Evolutionary conservation across 92 coral and sea anemone genomes (phyloP), one percentile per base, ranked within the genome.

Genomic region (Siderastrea siderea): DNA sequence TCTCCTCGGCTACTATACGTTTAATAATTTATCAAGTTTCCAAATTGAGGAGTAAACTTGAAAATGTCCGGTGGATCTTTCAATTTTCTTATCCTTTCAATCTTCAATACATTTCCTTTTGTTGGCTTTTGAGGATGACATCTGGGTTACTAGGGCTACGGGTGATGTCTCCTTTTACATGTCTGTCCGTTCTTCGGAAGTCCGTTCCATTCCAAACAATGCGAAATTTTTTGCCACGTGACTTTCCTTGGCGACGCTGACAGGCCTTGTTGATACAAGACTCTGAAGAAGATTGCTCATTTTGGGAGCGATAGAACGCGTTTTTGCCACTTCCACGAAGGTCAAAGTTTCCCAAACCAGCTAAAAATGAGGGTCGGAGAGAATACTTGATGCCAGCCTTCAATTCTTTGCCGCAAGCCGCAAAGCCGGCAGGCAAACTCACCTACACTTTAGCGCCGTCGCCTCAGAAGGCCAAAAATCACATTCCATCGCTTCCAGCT

Each of bases 391-490:
- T 89, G 92, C 89, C 92, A 38, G 74, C 78, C 50, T 49, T 77
- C 13, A 9, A 2, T 17, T 7, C 78, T 12, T 77, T 49, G 43
- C 52, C 84, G 26, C 73, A 79, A 72, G 89, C 70, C 73, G 85
- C 82, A 67, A 58, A 86, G 85, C 14, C 92, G 61, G 84, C 84
- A 2, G 59, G 83, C 49, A 89, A 89, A 68, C 73, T 77, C 6
- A 49, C 89, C 2, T 89, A 84, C 75, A 68, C 89, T 9, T 79
- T 89, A 47, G 92, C 92, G 60, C 92, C 92, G 0, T 85, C 88
- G 2, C 84, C 77, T 0, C 71, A 59, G 14, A 84, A 74, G 48
- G 54, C 81, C 26, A 74, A 61, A 52, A 62, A 63, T 4, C 71
- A 73, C 71, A 68, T 89, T 84, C 81, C 92, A 6, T 62, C 82